Evolutionary conservation across 2,113 vertebrate species (phyloP), one percentile per base, ranked within the genome.

Genomic region (Cottus gobio): DNA sequence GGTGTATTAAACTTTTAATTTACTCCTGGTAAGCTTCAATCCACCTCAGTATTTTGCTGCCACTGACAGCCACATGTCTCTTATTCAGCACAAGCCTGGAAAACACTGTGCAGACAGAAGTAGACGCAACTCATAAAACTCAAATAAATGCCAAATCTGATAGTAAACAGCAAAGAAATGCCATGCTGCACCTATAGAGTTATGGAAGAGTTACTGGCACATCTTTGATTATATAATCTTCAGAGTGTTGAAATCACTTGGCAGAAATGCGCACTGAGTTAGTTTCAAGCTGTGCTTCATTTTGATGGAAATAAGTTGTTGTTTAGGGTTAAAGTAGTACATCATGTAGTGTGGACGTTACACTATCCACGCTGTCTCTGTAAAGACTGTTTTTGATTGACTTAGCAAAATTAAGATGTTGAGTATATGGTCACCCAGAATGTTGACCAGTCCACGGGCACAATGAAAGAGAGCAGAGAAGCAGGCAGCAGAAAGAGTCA

Each of bases 121-220:
- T 4, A 28, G 15, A 77, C 69, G 31, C 57, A 77, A n/a, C 60
- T 75, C 56, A 64, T 87, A 68, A 82, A 79, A 79, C 66, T 30
- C 16, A 61, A 46, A 52, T 71, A 84, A 84, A 87, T 77, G 65
- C 69, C 70, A 78, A 10, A 52, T 71, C 60, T 81, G 70, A 81
- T 78, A 30, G 60, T 11, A 61, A 80, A 78, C 31, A 1, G 34
- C 50, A 31, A 56, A 69, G 67, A 79, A 75, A 73, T 78, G 34
- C 20, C 66, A 78, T 11, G 54, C 65, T 76, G 60, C 70, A 52
- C 31, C 37, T 34, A 34, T 34, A 10, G 28, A 79, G 30, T 65
- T 26, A 15, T 39, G 39, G 39, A 20, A 18, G 28, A 79, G 44
- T 61, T 26, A 18, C 48, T 48, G 48, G 18, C 3, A 48, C 2